Conservation (phyloP, 1,140 invertebrate genomes). For the Druon quercuslanigerum region DNA sequence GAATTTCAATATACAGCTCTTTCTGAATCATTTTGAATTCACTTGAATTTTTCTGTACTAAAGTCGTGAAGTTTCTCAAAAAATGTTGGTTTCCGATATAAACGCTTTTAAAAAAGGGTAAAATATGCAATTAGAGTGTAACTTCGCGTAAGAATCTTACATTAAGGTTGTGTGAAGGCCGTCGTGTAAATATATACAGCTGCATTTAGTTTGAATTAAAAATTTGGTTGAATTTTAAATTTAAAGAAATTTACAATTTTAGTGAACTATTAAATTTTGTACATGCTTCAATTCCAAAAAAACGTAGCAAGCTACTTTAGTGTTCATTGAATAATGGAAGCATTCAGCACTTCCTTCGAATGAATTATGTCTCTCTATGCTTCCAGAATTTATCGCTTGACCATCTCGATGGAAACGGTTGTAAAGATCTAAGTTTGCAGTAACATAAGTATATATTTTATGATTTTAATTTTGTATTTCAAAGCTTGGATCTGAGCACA, state of each 20-base stretch:
- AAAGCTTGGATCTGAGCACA: too few species aligned
- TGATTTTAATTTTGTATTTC: background rate
- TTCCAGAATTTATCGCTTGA: slow-evolving; percentile 2
- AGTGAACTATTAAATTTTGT: background rate
- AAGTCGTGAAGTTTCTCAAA: too few species aligned
- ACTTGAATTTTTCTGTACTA: too few species aligned
- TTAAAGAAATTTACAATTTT: background rate
- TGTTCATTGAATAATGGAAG: slow-evolving; percentile 10
- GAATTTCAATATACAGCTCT: too few species aligned
- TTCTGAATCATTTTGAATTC: too few species aligned
- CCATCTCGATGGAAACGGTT: background rate
- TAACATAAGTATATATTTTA: background rate
- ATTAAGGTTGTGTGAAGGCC: too few species aligned
- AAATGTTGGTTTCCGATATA: too few species aligned
- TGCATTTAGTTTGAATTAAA: background rate
- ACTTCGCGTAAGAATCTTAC: too few species aligned
- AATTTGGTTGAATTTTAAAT: background rate
- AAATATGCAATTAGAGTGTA: too few species aligned
- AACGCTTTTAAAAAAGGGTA: too few species aligned
- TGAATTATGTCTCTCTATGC: background rate
- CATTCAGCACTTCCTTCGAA: background rate
- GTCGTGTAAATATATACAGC: background rate
- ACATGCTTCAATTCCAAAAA: background rate
- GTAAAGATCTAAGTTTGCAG: background rate
- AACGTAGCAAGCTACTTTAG: background rate